Conservation (phyloP, 2,113 vertebrate species). For the Petrocephalus zakoni region DNA sequence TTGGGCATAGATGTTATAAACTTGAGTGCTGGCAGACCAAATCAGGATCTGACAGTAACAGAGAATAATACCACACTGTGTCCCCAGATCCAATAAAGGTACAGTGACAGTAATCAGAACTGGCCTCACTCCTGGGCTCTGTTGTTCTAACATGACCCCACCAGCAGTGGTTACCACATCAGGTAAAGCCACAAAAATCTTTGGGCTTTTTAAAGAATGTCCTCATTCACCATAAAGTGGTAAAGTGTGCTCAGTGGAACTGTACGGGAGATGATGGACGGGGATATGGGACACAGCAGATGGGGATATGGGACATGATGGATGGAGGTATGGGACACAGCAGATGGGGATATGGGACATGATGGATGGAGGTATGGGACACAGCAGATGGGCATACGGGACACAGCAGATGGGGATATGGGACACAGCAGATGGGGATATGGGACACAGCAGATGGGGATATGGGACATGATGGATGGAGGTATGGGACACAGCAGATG, state of each 20-base stretch:
- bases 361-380: background rate
- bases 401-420: background rate
- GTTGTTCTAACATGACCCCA: background rate
- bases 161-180: background rate
- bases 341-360: background rate
- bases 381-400: background rate
- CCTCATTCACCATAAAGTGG: background rate
- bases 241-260: background rate
- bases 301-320: background rate
- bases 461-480: background rate
- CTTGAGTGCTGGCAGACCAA: background rate
- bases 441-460: background rate
- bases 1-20: background rate
- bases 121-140: slow-evolving; percentile 20
- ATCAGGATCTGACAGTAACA: background rate
- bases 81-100: slow-evolving; percentile 41
- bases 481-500: background rate
- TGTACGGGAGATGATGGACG: background rate
- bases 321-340: background rate
- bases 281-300: background rate
- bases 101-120: slow-evolving; percentile 31
- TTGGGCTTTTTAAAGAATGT: background rate
- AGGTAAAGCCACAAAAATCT: background rate
- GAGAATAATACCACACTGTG: slow-evolving; percentile 12
- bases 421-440: background rate